Conservation (phyloP, 2,888 invertebrate genomes). For the Sphaerophoria rueppellii region DNA sequence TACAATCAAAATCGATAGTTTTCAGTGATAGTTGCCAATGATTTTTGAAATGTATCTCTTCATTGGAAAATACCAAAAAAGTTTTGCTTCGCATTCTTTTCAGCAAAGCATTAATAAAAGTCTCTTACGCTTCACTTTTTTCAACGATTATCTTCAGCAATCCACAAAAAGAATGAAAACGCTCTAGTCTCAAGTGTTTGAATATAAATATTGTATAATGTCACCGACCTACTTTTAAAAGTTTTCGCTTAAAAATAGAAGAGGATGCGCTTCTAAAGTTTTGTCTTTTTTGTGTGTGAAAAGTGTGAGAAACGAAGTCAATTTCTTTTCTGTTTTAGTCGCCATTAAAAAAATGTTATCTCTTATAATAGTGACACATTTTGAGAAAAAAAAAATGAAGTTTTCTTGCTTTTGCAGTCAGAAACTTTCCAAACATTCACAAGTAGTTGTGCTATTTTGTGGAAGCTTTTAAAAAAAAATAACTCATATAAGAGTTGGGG, state of each 20-base stretch:
- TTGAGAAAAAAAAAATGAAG: neutral
- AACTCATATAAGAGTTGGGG: conserved; percentile 4
- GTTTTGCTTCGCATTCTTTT: neutral
- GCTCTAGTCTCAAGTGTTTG: neutral
- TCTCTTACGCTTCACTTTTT: neutral
- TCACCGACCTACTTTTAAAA: conserved; percentile 24
- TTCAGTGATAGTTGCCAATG: too few relatives aligned
- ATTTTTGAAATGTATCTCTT: too few relatives aligned
- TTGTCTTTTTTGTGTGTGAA: neutral
- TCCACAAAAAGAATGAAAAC: neutral
- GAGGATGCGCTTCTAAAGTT: neutral
- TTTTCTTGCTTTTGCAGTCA: neutral
- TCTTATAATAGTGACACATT: conserved; percentile 7
- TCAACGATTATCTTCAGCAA: neutral
- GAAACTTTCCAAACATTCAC: neutral
- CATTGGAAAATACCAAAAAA: neutral
- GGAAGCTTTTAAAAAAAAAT: neutral
- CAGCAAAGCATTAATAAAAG: conserved; percentile 4
- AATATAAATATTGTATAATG: neutral
- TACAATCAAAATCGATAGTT: too few relatives aligned
- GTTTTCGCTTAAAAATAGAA: conserved; percentile 2
- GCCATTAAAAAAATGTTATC: conserved; percentile 7
- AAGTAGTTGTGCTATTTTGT: conserved; percentile 11
- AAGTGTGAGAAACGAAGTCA: conserved; percentile 2
- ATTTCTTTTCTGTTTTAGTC: neutral